Evolutionary conservation across 2,888 invertebrate species (phyloP).

Genomic region (Lymantria monacha): DNA sequence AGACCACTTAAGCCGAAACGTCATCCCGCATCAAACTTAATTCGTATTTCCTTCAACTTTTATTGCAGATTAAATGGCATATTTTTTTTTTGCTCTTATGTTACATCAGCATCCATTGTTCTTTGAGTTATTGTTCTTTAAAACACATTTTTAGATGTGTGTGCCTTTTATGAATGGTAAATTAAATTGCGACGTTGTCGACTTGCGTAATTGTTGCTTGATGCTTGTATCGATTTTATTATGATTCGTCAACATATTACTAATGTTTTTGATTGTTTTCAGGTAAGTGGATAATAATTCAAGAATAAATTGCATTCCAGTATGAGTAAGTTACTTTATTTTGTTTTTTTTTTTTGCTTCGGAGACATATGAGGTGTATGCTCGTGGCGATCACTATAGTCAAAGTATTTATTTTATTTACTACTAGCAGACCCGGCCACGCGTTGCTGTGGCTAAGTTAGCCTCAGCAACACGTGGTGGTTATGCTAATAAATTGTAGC

Average conservation of each 20-base stretch:
- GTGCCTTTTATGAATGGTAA: slow-evolving; percentile 31
- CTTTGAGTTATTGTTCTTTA: slow-evolving; percentile 41
- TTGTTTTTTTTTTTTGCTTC: not conserved
- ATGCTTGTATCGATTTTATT: slow-evolving; percentile 4
- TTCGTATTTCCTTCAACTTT: slow-evolving; percentile 30
- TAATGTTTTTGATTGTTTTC: slow-evolving; percentile 18
- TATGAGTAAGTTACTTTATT: slow-evolving; percentile 6
- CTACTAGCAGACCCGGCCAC: too few species aligned
- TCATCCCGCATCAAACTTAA: too few species aligned
- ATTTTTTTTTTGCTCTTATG: slow-evolving; percentile 24
- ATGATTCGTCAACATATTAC: slow-evolving; percentile 9
- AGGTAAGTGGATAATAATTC: slow-evolving; percentile 32
- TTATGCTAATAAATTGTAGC: too few species aligned
- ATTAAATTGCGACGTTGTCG: slow-evolving; percentile 21
- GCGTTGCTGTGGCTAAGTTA: too few species aligned
- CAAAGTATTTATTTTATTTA: too few species aligned
- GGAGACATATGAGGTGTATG: too few species aligned
- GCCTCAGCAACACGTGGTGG: too few species aligned
- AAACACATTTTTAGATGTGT: slow-evolving; percentile 34
- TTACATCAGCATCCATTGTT: slow-evolving; percentile 41
- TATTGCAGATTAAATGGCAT: slow-evolving; percentile 25
- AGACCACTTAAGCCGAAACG: too few species aligned
- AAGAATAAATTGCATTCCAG: not conserved
- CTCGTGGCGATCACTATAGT: too few species aligned
- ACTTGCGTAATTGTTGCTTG: slow-evolving; percentile 7